Base-by-base conservation (phyloP, 2,113 vertebrate genomes). In the Dipodomys ordii region DNA sequence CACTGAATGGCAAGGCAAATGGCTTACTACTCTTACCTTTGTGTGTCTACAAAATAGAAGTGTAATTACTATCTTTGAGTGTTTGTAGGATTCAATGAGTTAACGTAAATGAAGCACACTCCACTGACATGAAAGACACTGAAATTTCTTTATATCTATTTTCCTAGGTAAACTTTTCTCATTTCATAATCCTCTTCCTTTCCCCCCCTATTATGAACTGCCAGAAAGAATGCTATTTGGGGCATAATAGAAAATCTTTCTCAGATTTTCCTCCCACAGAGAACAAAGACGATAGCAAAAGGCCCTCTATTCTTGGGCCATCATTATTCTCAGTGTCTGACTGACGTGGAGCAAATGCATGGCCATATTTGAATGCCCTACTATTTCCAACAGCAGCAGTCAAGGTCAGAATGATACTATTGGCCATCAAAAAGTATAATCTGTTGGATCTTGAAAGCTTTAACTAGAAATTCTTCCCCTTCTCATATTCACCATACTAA, bases 371-470 rank as follows among this genome's bases (percentile, higher is more conserved):
- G 96, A 97, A 96, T 96, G 96, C 88, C 84, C 87, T 25, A 0
- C 93, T 96, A 78, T 97, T 96, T 96, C 90, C 92, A 90, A 83
- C 68, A 92, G 95, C 71, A 92, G 93, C 92, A 95, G 96, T 94
- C 94, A 96, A 96, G 96, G 97, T 97, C 96, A 97, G 39, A 82
- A 72, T 35, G 90, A 95, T 93, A 91, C 85, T 92, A 83, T 95
- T 92, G 92, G 91, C 90, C 97, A 97, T 97, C 96, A 97, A 97
- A 97, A 97, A 96, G 93, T 97, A 85, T 95, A 94, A 96, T 96
- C 93, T 96, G 96, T 96, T 97, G 96, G 96, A 96, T 97, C 96
- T 96, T 97, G 90, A 97, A 97, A 97, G 81, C 92, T 96, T 94
- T 97, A 95, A 94, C 96, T 93, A 88, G 94, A 95, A 93, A 96